A percentile compares a stretch with the other conserved stretches of the same genome.
These are phyloP conservation scores for Dusona sp. DNA, from an alignment of 2,888 invertebrate species.

Conservation along the genomic window DNA sequence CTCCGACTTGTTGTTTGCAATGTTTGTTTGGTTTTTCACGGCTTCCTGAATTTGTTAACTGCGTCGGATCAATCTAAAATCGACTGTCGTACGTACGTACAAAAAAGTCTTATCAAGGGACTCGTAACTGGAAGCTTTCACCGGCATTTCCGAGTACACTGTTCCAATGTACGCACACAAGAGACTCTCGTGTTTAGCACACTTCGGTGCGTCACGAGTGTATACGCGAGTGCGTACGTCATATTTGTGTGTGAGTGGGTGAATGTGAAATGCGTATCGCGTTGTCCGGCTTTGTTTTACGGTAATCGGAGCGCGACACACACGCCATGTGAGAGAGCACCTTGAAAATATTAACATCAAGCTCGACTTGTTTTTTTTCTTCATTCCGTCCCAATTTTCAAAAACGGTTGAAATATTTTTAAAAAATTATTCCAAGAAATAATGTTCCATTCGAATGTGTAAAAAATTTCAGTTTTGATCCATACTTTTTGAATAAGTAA, in stretches of 20 bases:
- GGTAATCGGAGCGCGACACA: slow-evolving; percentile 68
- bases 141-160: slow-evolving; percentile 53
- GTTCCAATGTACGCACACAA: slow-evolving; percentile 14
- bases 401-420: not conserved
- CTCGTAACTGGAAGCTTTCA: slow-evolving; percentile 55
- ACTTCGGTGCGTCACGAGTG: not conserved
- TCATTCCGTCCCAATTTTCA: slow-evolving; percentile 10
- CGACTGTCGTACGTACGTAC: not conserved
- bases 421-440: not conserved
- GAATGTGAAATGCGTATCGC: slow-evolving; percentile 22
- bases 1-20: not conserved
- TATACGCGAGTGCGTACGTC: not conserved
- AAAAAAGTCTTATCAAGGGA: not conserved
- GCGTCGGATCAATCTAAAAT: not conserved
- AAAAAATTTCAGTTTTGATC: too few relatives aligned
- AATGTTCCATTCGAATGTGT: too few relatives aligned
- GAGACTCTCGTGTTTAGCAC: not conserved
- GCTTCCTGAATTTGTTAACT: not conserved
- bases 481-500: too few relatives aligned
- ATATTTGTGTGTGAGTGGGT: not conserved
- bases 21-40: not conserved
- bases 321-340: slow-evolving; percentile 54
- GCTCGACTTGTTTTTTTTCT: not conserved
- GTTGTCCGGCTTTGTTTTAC: slow-evolving; percentile 65
- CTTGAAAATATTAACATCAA: not conserved